Base-by-base conservation (phyloP, 2,888 invertebrate genomes). In the Agrotis segetum region DNA sequence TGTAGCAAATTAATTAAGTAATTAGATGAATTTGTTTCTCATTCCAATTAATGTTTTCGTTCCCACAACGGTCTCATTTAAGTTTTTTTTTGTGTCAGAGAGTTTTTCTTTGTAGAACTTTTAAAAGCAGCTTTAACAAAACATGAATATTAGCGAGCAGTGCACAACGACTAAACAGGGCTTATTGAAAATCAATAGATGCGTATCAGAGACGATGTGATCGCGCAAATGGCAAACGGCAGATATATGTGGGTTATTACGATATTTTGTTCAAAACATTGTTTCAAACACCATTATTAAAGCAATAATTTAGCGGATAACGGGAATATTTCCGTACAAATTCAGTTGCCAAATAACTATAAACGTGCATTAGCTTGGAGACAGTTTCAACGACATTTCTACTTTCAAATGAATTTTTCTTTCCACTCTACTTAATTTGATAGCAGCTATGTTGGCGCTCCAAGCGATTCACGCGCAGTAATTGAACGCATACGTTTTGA, bases 121-220 rank as follows among this genome's bases (percentile, higher is more conserved):
- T 21, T 17, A 4, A 52, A 78, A 63, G 13, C 21, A 46, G 47
- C 21, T 24, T 56, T 50, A 24, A 53, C 47, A 5, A 53, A 61
- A 40, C n/a, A 16, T 7, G 21, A 55, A 29, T 68, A 79, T 50
- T 53, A 79, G 46, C 19, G 29, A 71, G 19, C 61, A 67, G 63
- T 62, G 65, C 67, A 71, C 67, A 65, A 58, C 34, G 56, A 73
- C 79, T 74, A 76, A 74, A 77, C 65, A 59, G 56, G 68, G 82
- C 67, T 77, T 81, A 82, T 76, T 74, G 82, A 79, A 84, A 85
- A 85, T 85, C 84, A 78, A 85, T 85, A 85, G 74, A 75, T 77
- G 73, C 71, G 74, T 82, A 85, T 85, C 82, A 71, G 67, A 76
- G 67, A 40, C 62, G 58, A 78, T 80, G 52, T 71, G 69, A 76